Evolutionary conservation across 2,888 invertebrate genomes (phyloP), one percentile per base, ranked within the genome.

Genomic region (Autographa gamma): DNA sequence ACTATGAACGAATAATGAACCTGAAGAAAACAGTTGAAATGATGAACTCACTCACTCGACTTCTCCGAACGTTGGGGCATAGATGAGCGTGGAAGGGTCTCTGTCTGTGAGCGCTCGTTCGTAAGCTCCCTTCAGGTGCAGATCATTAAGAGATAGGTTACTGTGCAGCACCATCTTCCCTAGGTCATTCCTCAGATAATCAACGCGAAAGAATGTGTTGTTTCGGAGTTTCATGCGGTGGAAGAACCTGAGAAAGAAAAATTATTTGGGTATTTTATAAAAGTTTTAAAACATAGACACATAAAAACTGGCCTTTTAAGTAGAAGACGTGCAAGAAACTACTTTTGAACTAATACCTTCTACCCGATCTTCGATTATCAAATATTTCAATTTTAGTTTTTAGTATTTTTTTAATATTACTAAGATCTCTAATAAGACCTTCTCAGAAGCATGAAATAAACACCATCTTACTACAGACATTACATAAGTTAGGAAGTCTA

Each of bases 211-310:
- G 7, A 63, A 38, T 0, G 94, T 95, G 74, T 89, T 79, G 86
- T 94, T 93, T 0, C 94, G 92, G 0, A 95, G 90, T 70, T 93
- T 94, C 89, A 94, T 86, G 25, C 95, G 93, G 67, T 93, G 91
- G 83, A 95, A 93, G 78, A 94, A 93, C 32, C 95, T 94, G 77
- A 11, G 38, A 9, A 38, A 38, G 34, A 16, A 16, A 38, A 59
- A 31, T 59, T 60, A 41, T 18, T 43, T 6, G 25, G 25, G 38
- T 16, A 1, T 38, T 38, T 3, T n/a, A n/a, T n/a, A n/a, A n/a
- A n/a, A n/a, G n/a, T n/a, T n/a, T n/a, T n/a, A n/a, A n/a, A n/a
- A n/a, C n/a, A n/a, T n/a, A n/a, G n/a, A n/a, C n/a, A n/a, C n/a
- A n/a, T n/a, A n/a, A n/a, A n/a, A 38, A 11, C 38, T 11, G 38